phyloP scores from a whole-genome alignment of 2,797 vertebrate species.

The Cuniculus paca region DNA sequence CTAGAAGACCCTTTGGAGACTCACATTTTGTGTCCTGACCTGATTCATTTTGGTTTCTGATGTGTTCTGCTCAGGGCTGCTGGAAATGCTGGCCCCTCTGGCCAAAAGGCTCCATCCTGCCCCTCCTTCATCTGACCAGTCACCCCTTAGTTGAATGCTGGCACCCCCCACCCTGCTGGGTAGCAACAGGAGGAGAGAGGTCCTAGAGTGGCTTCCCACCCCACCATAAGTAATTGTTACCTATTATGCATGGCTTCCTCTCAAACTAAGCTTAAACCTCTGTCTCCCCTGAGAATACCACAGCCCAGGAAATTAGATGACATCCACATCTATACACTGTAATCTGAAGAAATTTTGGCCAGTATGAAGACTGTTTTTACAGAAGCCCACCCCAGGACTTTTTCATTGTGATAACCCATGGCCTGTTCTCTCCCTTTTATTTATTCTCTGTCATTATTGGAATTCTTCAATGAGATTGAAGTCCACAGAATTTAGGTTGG shows the following conservation, averaged over 20 bases:
- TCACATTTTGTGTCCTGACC: background rate
- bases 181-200: background rate
- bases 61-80: background rate
- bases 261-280: accelerated
- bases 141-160: accelerated
- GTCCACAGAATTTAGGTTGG: background rate
- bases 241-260: background rate
- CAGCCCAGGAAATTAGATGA: background rate
- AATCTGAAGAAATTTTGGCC: background rate
- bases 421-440: background rate
- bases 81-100: background rate
- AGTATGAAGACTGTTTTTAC: background rate
- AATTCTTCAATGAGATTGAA: background rate
- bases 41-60: background rate
- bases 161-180: background rate
- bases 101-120: background rate
- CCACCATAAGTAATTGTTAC: background rate
- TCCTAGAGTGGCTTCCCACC: background rate
- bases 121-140: background rate
- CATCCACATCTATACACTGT: background rate
- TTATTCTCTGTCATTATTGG: background rate
- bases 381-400: background rate
- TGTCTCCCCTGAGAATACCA: background rate
- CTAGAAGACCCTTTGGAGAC: background rate
- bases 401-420: background rate